Evolutionary conservation across 2,888 invertebrate genomes (phyloP).

Genomic region (Gari tellinella): DNA sequence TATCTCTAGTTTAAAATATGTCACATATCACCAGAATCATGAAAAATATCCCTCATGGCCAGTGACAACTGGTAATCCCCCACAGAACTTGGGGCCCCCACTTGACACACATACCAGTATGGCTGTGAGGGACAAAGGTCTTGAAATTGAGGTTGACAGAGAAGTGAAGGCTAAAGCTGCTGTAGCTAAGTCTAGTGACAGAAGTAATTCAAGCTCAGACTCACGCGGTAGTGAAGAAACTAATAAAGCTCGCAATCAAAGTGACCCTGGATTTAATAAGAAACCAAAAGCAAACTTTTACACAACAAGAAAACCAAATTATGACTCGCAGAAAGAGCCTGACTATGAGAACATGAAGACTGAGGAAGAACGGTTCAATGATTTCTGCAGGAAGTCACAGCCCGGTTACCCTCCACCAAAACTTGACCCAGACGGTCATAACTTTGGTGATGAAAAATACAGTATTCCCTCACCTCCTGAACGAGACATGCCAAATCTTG

Average conservation of each 20-base stretch:
- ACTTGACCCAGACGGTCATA: constrained; percentile 88
- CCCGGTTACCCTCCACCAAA: constrained; percentile 82
- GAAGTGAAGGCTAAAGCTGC: constrained; percentile 81
- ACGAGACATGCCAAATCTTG: constrained; percentile 85
- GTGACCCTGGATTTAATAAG: constrained; percentile 78
- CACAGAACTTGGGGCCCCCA: constrained; percentile 85
- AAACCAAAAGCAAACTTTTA: constrained; percentile 58
- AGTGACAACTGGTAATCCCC: constrained; percentile 87
- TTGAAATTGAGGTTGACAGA: constrained; percentile 38
- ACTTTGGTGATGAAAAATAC: constrained; percentile 88
- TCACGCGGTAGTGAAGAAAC: constrained; percentile 67
- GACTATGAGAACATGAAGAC: constrained; percentile 55
- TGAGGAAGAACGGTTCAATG: constrained; percentile 64
- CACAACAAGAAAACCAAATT: constrained; percentile 44
- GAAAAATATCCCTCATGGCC: constrained; percentile 92
- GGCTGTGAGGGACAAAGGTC: constrained; percentile 50
- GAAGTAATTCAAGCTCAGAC: constrained; percentile 81
- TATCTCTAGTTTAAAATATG: constrained; percentile 88
- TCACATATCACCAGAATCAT: constrained; percentile 88
- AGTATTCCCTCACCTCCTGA: constrained; percentile 90
- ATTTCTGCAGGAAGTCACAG: constrained; percentile 71
- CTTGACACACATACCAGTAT: constrained; percentile 84
- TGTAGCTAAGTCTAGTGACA: constrained; percentile 86
- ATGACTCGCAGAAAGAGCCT: constrained; percentile 20
- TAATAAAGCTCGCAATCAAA: constrained; percentile 67